Conservation (phyloP, 2,113 vertebrate species). For the Callaeas wilsoni region DNA sequence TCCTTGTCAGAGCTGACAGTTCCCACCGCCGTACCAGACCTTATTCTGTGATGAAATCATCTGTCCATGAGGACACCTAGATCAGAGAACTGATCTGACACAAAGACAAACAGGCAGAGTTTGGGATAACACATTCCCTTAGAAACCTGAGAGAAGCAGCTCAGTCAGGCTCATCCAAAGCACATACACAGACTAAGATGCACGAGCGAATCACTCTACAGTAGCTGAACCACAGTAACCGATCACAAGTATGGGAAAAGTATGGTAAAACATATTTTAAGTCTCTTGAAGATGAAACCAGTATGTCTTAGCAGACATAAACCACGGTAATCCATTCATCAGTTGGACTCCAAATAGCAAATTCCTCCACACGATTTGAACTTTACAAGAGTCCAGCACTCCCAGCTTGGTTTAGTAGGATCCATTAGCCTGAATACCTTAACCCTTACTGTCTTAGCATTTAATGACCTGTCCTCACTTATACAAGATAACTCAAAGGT, state of each 20-base stretch:
- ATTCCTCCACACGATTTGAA: neutral
- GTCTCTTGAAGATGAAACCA: neutral
- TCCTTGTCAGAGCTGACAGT: neutral
- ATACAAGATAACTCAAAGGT: neutral
- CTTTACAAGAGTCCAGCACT: neutral
- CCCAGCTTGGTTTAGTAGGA: neutral
- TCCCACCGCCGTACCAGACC: neutral
- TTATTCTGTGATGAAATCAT: neutral
- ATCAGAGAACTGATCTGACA: neutral
- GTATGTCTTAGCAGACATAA: neutral
- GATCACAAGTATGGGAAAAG: neutral
- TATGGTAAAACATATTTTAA: neutral
- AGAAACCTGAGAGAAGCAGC: neutral
- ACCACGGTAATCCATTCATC: neutral
- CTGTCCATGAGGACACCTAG: neutral
- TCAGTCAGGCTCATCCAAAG: neutral
- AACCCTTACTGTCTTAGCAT: neutral
- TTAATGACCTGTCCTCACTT: neutral
- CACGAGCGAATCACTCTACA: neutral
- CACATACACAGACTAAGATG: neutral
- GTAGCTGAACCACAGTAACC: neutral
- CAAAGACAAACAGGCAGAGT: neutral
- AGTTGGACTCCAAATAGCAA: neutral
- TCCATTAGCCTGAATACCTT: neutral
- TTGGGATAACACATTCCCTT: neutral